phyloP scores from a whole-genome alignment of 2,113 vertebrate species.

The Orycteropus afer region DNA sequence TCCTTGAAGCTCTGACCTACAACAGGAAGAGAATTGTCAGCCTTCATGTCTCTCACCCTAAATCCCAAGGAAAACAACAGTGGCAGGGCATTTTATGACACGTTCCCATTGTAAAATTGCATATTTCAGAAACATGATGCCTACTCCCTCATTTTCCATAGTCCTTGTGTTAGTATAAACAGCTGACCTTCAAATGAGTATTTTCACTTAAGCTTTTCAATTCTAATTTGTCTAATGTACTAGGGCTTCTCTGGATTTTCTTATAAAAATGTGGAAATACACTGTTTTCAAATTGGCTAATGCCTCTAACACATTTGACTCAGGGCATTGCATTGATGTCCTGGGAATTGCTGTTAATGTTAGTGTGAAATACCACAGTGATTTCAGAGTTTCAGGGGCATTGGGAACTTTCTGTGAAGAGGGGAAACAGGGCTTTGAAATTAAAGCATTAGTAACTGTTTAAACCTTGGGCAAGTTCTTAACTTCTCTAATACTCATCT shows the following conservation, averaged over 20 bases:
- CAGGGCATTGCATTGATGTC: neutral
- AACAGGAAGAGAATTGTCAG: slow-evolving; percentile 94
- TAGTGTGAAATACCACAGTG: slow-evolving; percentile 25
- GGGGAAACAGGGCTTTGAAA: slow-evolving; percentile 36
- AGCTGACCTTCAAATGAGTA: slow-evolving; percentile 82
- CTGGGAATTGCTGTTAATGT: slow-evolving; percentile 50
- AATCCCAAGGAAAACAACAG: slow-evolving; percentile 93
- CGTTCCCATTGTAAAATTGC: slow-evolving; percentile 93
- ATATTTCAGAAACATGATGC: slow-evolving; percentile 86
- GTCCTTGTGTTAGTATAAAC: slow-evolving; percentile 81
- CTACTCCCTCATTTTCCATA: slow-evolving; percentile 79
- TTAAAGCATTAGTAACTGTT: slow-evolving; percentile 13
- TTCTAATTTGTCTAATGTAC: slow-evolving; percentile 58
- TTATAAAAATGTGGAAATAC: slow-evolving; percentile 72
- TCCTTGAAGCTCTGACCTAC: slow-evolving; percentile 95
- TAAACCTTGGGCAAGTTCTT: neutral
- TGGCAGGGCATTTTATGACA: slow-evolving; percentile 92
- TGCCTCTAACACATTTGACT: neutral
- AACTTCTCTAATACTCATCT: neutral
- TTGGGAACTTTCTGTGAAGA: slow-evolving; percentile 48
- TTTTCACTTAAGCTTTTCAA: slow-evolving; percentile 80
- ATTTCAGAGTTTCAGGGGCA: slow-evolving; percentile 25
- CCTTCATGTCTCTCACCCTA: slow-evolving; percentile 89
- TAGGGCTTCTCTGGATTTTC: slow-evolving; percentile 78
- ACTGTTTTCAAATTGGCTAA: slow-evolving; percentile 50